These are phyloP conservation scores for Emys orbicularis DNA, from an alignment of 2,797 vertebrate species.

Conservation along the genomic window DNA sequence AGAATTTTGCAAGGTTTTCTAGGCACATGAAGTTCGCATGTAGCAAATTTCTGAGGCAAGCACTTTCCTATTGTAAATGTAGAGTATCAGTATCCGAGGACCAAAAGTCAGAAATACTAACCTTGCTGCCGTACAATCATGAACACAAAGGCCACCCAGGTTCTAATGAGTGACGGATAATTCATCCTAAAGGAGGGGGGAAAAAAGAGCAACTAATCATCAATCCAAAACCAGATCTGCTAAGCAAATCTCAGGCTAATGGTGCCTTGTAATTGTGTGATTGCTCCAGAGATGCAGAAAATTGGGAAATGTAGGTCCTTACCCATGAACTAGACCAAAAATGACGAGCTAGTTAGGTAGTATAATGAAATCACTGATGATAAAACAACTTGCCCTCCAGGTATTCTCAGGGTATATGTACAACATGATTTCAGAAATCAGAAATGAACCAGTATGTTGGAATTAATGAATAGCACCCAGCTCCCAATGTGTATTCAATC, in stretches of 20 bases:
- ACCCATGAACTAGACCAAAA: not conserved
- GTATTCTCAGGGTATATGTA: not conserved
- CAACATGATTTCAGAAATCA: not conserved
- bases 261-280: accelerated
- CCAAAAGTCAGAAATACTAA: constrained; percentile 74
- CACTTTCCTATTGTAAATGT: not conserved
- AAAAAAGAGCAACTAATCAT: constrained; percentile 53
- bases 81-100: accelerated
- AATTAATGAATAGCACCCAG: accelerated
- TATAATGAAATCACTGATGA: not conserved
- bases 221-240: constrained; percentile 15
- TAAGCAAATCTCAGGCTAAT: not conserved
- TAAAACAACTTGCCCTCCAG: not conserved
- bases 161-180: constrained; percentile 86
- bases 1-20: not conserved
- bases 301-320: not conserved
- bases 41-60: accelerated
- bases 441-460: not conserved
- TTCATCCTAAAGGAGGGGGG: constrained; percentile 88
- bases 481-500: not conserved
- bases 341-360: not conserved
- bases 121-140: constrained; percentile 83
- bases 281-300: accelerated
- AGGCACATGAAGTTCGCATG: not conserved
- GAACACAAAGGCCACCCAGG: constrained; percentile 91